phyloP scores from a whole-genome alignment of 1,140 invertebrate genomes.

The Callitettix versicolor region DNA sequence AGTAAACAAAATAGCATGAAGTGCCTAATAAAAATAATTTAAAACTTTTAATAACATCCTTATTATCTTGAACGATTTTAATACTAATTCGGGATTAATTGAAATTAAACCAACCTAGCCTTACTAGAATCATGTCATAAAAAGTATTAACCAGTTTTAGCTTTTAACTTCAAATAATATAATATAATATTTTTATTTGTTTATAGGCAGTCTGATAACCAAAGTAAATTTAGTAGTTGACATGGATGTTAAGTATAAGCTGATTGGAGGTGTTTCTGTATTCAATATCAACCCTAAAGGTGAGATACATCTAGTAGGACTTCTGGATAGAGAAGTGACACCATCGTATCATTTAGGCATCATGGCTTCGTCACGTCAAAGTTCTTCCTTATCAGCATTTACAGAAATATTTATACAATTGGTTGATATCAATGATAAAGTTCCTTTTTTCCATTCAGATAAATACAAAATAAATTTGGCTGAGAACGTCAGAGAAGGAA shows the following conservation, averaged over 20 bases:
- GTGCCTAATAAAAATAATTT: too few species aligned
- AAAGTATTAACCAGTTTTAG: too few species aligned
- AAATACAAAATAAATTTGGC: constrained; percentile 64
- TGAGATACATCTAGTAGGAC: constrained; percentile 54
- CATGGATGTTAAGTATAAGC: constrained; percentile 47
- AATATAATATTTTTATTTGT: constrained; percentile 5
- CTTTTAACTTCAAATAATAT: too few species aligned
- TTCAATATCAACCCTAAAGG: constrained; percentile 66
- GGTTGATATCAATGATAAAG: constrained; percentile 81
- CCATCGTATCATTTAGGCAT: constrained; percentile 66
- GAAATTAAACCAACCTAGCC: too few species aligned
- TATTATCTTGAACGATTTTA: too few species aligned
- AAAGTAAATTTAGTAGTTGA: constrained; percentile 47
- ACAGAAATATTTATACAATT: constrained; percentile 64
- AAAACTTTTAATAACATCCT: too few species aligned
- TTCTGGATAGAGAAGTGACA: constrained; percentile 65
- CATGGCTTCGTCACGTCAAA: constrained; percentile 66
- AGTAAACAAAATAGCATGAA: too few species aligned
- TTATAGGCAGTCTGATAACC: constrained; percentile 46
- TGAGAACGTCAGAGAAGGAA: constrained; percentile 73
- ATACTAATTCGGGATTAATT: too few species aligned
- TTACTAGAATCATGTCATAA: too few species aligned
- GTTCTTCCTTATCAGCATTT: constrained; percentile 56
- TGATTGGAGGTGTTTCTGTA: constrained; percentile 51
- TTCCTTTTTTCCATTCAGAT: constrained; percentile 33